phyloP scores from a whole-genome alignment of 1,140 invertebrate species.

The Zaprionus ghesquierei region DNA sequence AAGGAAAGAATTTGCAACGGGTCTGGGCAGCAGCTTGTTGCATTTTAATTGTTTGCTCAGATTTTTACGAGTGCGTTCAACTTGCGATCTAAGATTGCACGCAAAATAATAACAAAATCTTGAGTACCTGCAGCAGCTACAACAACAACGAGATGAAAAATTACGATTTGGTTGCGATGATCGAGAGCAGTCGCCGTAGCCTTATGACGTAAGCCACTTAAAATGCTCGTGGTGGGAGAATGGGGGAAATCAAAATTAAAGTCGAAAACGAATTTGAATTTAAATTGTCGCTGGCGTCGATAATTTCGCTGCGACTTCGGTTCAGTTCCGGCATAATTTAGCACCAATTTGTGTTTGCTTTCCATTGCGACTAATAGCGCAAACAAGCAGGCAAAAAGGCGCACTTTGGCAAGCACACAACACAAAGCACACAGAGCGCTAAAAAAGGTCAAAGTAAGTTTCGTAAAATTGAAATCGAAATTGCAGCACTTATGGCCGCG shows the following conservation, averaged over 20 bases:
- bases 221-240: too few relatives aligned
- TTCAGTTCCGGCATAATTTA: conserved; percentile 76
- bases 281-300: conserved; percentile 43
- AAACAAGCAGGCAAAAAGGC: conserved; percentile 33
- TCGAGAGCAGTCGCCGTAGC: conserved; percentile 19
- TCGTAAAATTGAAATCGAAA: conserved; percentile 76
- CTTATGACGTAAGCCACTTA: conserved; percentile 53
- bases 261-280: not conserved
- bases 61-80: conserved; percentile 63
- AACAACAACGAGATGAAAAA: not conserved
- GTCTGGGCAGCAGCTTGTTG: conserved; percentile 9
- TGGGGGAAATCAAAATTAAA: not conserved
- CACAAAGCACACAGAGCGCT: conserved; percentile 20
- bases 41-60: conserved; percentile 14
- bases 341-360: conserved; percentile 79
- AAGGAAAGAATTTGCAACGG: conserved; percentile 54
- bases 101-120: not conserved
- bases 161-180: too few relatives aligned
- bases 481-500: conserved; percentile 69
- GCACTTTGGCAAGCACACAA: conserved; percentile 43
- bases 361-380: conserved; percentile 68
- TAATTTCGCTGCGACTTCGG: conserved; percentile 26
- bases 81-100: conserved; percentile 26
- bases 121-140: too few relatives aligned
- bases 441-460: conserved; percentile 78